Conservation (phyloP, 2,113 vertebrate species). For the Sterna hirundo region DNA sequence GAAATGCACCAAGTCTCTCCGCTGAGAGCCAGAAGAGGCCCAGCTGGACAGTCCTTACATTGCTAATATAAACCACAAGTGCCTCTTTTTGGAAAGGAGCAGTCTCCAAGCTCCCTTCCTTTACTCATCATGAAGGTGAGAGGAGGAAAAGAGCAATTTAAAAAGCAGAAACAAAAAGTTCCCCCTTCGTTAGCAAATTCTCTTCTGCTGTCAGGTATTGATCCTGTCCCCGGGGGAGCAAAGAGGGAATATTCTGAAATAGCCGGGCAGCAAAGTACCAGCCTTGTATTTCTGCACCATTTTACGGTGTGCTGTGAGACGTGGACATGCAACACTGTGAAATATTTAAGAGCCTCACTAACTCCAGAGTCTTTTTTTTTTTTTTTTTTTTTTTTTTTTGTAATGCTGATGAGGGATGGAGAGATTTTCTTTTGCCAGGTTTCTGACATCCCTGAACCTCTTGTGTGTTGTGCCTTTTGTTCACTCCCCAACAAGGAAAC, state of each 20-base stretch:
- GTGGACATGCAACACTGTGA: accelerated
- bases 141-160: neutral
- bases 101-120: neutral
- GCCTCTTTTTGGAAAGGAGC: neutral
- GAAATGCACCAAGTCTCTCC: neutral
- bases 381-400: neutral
- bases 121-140: neutral
- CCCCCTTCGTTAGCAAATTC: neutral
- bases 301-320: neutral
- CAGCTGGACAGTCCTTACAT: neutral
- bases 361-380: neutral
- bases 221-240: neutral
- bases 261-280: neutral
- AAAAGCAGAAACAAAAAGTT: neutral
- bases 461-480: neutral
- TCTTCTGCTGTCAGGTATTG: neutral
- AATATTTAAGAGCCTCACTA: neutral
- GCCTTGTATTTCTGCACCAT: neutral
- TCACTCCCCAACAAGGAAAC: neutral
- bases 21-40: neutral
- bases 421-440: neutral
- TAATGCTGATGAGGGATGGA: neutral
- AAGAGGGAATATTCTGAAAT: neutral
- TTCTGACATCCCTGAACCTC: neutral
- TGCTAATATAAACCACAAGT: neutral